Base-by-base conservation (phyloP, 2,113 vertebrate genomes). In the Nannobrachium achirus region DNA sequence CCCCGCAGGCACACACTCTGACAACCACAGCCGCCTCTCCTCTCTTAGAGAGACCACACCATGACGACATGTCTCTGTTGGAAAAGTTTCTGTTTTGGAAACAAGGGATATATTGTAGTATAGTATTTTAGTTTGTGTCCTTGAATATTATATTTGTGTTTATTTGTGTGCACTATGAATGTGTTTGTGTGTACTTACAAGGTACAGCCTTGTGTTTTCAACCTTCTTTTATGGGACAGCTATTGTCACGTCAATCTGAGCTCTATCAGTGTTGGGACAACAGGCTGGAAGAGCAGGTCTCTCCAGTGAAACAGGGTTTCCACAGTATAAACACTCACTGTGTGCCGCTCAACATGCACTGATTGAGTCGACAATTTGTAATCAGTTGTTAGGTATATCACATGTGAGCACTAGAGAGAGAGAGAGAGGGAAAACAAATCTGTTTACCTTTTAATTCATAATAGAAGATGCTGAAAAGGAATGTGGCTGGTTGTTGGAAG, bases 231-330 rank as follows among this genome's bases (percentile, higher is more conserved):
- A 11, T 45, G 45, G 25, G 8, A n/a, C 55, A 15, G 5, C 7
- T 14, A 40, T n/a, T 40, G 11, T 38, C 14, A 15, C 15, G 11
- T 38, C 14, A 15, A 33, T 40, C 4, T 8, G 33, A 57, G 33
- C 38, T 16, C 5, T n/a, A 57, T 15, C 55, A 15, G 55, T 16
- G 10, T 7, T 40, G 38, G 55, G 56, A 10, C 56, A 42, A 19
- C 40, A 45, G 13, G 20, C 40, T 33, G 50, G 63, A 14, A 66
- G 19, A 56, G 19, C 63, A 55, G 63, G 63, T 66, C 9, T 45
- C 19, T 45, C 63, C 52, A 59, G 66, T 20, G 39, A 33, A 66
- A 46, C 42, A 56, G n/a, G 20, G 20, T 50, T 3, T 40, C 56
- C 56, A 42, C 39, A 11, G 39, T 10, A 53, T 10, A 53, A 10